These are phyloP conservation scores for Danio aesculapii DNA, from an alignment of 2,797 vertebrate species.

Conservation along the genomic window DNA sequence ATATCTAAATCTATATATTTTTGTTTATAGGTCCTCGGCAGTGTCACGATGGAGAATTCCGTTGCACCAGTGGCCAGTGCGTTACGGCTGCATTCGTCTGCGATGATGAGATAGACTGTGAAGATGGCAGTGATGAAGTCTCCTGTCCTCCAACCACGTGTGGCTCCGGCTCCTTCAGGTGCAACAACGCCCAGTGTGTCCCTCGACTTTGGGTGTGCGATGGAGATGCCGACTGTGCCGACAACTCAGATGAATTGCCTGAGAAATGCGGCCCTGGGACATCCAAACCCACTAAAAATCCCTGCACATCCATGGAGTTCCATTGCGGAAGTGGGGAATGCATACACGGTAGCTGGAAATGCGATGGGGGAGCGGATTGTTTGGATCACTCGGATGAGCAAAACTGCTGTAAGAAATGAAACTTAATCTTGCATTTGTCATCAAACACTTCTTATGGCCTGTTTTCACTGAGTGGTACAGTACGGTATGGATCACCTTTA, in stretches of 20 bases:
- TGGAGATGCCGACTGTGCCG: constrained; percentile 81
- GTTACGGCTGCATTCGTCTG: constrained; percentile 81
- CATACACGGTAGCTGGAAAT: constrained; percentile 85
- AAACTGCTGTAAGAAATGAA: constrained; percentile 78
- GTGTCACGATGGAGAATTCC: constrained; percentile 79
- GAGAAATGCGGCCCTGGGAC: constrained; percentile 67
- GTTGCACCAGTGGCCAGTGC: constrained; percentile 82
- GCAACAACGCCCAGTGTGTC: constrained; percentile 80
- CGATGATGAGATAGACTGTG: constrained; percentile 83
- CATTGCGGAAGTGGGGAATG: constrained; percentile 84
- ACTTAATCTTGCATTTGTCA: not conserved
- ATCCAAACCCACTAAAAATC: not conserved
- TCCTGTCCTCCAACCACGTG: constrained; percentile 79
- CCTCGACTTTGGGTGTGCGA: constrained; percentile 87
- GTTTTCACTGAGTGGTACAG: no score
- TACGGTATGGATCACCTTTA: no score
- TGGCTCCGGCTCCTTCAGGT: constrained; percentile 74
- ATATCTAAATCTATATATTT: not conserved
- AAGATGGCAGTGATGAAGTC: constrained; percentile 84
- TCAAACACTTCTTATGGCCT: no score
- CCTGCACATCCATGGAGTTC: constrained; percentile 82
- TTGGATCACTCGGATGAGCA: constrained; percentile 85
- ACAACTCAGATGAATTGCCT: constrained; percentile 86
- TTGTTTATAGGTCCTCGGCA: constrained; percentile 72
- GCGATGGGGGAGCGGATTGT: constrained; percentile 84